Base-by-base conservation (phyloP, 2,797 vertebrate species). In the Gastrophryne carolinensis region DNA sequence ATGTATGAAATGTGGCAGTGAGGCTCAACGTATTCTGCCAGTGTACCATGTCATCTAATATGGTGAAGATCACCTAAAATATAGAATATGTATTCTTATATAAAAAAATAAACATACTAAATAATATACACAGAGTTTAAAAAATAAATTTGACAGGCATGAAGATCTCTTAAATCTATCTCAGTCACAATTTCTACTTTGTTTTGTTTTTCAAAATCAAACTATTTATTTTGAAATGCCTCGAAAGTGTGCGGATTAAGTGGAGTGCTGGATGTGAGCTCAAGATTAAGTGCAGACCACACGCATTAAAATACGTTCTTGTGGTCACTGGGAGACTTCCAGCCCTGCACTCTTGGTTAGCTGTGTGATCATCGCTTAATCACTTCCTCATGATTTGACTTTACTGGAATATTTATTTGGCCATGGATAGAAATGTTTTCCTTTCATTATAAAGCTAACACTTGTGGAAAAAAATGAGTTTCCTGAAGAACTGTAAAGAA, bases 341-440 rank as follows among this genome's bases (percentile, higher is more conserved):
- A 74, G 62, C 53, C 34, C 39, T 67, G 72, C 29, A 66, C 62
- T 67, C 72, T 53, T 58, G 62, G 37, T 74, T 74, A 58, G 72
- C 63, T 58, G 17, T 58, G 63, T 58, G 52, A 58, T 67, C 72
- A 57, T 49, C 50, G 30, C 72, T 67, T 74, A 66, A 66, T 74
- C 72, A 74, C 63, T 66, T 74, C 62, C 62, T 53, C 63, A 74
- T 74, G 72, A 74, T 66, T 26, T 57, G 62, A 74, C 62, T 74
- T 74, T 67, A 65, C 72, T 66, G 63, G 63, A 74, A 74, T 66
- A 74, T 53, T 35, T 37, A 60, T 67, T 41, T 74, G 47, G 47
- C 39, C 26, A 24, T 34, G n/a, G 39, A 53, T 30, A 9, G 62
- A 26, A 67, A 58, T 57, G 27, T 74, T 58, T 65, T 74, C 17